phyloP scores from a whole-genome alignment of 2,113 vertebrate species.

The Microcebus lehilahytsara region DNA sequence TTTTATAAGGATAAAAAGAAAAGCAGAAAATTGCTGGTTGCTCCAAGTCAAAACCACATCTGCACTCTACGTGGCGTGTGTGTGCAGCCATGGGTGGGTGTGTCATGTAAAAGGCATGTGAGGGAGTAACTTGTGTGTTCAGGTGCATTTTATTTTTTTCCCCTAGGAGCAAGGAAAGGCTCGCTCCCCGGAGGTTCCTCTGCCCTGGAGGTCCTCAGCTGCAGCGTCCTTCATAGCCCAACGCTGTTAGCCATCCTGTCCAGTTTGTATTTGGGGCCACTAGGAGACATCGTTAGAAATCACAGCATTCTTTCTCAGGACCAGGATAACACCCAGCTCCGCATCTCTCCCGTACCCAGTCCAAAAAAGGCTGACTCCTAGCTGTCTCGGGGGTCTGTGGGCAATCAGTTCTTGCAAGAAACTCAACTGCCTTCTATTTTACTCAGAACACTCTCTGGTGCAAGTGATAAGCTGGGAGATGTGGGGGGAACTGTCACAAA shows the following conservation, averaged over 20 bases:
- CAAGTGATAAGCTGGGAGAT: background rate
- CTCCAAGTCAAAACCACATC: conserved; percentile 55
- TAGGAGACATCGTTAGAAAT: conserved; percentile 33
- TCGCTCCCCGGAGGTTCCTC: background rate
- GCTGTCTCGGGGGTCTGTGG: conserved; percentile 1
- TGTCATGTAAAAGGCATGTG: background rate
- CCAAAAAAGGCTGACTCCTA: conserved; percentile 9
- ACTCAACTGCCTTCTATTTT: background rate
- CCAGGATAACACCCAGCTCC: conserved; percentile 48
- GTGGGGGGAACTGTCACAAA: background rate
- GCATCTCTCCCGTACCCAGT: background rate
- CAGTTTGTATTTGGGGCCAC: background rate
- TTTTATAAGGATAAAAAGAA: conserved; percentile 50
- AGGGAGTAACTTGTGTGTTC: background rate
- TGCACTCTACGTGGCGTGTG: conserved; percentile 39
- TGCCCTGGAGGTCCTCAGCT: background rate
- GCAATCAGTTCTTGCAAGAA: conserved; percentile 40
- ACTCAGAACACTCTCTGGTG: background rate
- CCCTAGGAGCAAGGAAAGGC: background rate
- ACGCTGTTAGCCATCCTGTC: conserved; percentile 12
- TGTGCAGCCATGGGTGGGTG: background rate
- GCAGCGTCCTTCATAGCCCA: background rate
- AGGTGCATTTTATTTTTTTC: background rate
- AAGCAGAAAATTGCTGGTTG: conserved; percentile 73
- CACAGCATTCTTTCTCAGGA: background rate